Base-by-base conservation (phyloP, 2,888 invertebrate species). In the Hetaerina titia region DNA sequence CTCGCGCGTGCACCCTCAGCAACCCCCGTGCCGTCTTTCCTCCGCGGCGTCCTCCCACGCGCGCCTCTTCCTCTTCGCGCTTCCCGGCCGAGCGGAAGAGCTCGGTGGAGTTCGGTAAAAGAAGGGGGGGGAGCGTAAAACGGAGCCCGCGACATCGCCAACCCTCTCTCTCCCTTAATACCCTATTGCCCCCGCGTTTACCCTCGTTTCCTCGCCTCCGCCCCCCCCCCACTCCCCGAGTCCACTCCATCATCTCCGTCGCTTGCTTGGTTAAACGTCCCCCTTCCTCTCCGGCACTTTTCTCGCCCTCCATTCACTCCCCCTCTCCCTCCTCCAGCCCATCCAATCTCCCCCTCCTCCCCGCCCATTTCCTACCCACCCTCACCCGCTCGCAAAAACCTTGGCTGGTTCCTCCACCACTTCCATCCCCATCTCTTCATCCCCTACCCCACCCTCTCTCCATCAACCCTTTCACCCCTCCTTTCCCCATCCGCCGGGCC, bases 121-220 rank as follows among this genome's bases (percentile, higher is more conserved):
- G n/a, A n/a, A 5, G 6, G 8, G 69, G 22, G n/a, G 8, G 69
- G n/a, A 2, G 69, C 7, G 69, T 8, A 69, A n/a, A 69, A 69
- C 69, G 22, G 64, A n/a, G 69, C 22, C 9, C 17, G 17, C 69
- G 22, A 6, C 90, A 6, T 7, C 15, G n/a, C 57, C 56, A 5
- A 5, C 2, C 45, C 19, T 57, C 25, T 17, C 15, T n/a, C 58
- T 56, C 90, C 90, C 63, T 63, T 90, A 60, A 58, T 90, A 60
- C 90, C 90, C 90, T 58, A 90, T 90, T 90, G 58, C 63, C 90
- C 63, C 25, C 63, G 58, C 90, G n/a, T 90, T 90, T 90, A 90
- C 63, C 90, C 58, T 90, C 90, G 63, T 90, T 90, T 56, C 63
- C 90, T 63, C 63, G 58, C 58, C 25, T 57, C 90, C 63, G 4